phyloP scores from a whole-genome alignment of 2,888 invertebrate species.

The Heteromyza rotundicornis region DNA sequence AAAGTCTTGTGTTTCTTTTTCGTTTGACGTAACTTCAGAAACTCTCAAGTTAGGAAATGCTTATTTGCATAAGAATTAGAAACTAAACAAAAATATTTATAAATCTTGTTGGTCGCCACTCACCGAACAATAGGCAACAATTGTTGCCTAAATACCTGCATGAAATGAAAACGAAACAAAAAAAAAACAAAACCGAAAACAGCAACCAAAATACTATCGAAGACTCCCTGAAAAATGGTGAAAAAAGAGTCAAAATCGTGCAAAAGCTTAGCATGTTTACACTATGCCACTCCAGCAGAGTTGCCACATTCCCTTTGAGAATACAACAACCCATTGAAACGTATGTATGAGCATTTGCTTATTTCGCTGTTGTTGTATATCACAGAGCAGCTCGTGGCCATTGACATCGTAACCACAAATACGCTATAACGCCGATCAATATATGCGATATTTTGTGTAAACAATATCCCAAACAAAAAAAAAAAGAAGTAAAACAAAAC shows the following conservation, averaged over 20 bases:
- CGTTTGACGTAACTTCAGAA: too few relatives aligned
- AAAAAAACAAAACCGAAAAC: background rate
- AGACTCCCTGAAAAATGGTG: too few relatives aligned
- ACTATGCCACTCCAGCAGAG: background rate
- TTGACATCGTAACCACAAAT: slow-evolving; percentile 29
- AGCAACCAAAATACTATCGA: background rate
- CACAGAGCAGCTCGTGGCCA: slow-evolving; percentile 18
- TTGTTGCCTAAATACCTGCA: background rate
- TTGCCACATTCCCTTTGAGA: slow-evolving; percentile 38
- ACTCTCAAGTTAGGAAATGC: slow-evolving; percentile 21
- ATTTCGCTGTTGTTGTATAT: slow-evolving; percentile 25
- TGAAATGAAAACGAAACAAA: too few relatives aligned
- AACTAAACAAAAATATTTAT: slow-evolving; percentile 29
- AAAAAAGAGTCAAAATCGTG: slow-evolving; percentile 23
- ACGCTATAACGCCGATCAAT: background rate
- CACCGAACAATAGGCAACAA: slow-evolving; percentile 31
- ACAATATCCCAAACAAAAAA: background rate
- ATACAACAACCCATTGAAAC: slow-evolving; percentile 25
- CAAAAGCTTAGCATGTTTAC: slow-evolving; percentile 31
- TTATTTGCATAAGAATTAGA: slow-evolving; percentile 54
- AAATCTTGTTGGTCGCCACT: background rate
- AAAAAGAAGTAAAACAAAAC: background rate
- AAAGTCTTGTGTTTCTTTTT: too few relatives aligned
- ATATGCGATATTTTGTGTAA: background rate
- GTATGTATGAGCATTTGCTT: slow-evolving; percentile 18